Conservation (phyloP, 2,797 vertebrate species). For the Paedocypris micromegethes region DNA sequence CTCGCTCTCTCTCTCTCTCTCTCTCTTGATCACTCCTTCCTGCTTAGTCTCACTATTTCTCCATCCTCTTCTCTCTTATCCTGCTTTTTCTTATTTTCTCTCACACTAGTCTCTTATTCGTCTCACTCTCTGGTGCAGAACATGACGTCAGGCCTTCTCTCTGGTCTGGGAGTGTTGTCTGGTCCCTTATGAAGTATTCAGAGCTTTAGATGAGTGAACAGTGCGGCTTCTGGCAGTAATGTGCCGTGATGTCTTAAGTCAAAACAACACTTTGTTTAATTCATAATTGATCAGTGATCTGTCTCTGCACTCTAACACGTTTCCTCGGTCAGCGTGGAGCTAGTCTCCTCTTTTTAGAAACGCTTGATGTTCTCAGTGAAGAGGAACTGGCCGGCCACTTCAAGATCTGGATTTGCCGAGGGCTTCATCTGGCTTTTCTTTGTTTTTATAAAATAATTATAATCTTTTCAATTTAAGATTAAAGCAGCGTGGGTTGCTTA, state of each 20-base stretch:
- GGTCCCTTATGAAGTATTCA: conserved; percentile 48
- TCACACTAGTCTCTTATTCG: conserved; percentile 1
- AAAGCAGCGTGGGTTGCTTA: too few relatives aligned
- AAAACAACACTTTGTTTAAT: conserved; percentile 55
- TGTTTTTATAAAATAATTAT: too few relatives aligned
- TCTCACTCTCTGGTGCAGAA: not conserved
- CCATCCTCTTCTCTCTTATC: not conserved
- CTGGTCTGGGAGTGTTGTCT: not conserved
- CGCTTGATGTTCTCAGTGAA: too few relatives aligned
- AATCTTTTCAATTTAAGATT: too few relatives aligned
- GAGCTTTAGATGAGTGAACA: conserved; percentile 42
- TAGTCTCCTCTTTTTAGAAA: too few relatives aligned
- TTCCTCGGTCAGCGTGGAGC: conserved; percentile 5
- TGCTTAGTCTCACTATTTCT: not conserved
- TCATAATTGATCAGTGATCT: conserved; percentile 52
- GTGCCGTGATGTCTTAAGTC: conserved; percentile 42
- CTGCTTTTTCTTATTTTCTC: not conserved
- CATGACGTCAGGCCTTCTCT: too few relatives aligned
- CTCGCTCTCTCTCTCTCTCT: not conserved
- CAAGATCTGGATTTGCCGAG: too few relatives aligned
- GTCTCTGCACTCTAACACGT: conserved; percentile 31
- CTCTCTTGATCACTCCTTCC: not conserved
- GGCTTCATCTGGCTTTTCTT: too few relatives aligned
- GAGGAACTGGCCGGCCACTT: too few relatives aligned
- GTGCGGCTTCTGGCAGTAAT: conserved; percentile 45